These are phyloP conservation scores for Oryzias curvinotus DNA, from an alignment of 2,113 vertebrate genomes.

Conservation along the genomic window DNA sequence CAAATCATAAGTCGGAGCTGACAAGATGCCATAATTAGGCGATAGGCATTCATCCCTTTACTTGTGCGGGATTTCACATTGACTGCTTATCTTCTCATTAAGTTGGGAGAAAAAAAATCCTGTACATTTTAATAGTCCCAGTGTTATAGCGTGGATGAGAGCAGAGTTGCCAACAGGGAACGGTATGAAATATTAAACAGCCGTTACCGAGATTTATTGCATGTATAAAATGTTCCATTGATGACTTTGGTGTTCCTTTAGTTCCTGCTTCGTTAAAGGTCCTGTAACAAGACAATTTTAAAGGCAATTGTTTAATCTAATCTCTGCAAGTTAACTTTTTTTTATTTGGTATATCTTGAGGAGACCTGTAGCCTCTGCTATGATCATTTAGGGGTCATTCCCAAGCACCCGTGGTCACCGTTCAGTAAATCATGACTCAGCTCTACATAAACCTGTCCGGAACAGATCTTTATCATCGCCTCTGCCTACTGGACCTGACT, in stretches of 20 bases:
- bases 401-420: background rate
- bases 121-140: conserved; percentile 53
- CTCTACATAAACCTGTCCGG: conserved; percentile 21
- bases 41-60: conserved; percentile 50
- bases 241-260: conserved; percentile 19
- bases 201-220: conserved; percentile 52
- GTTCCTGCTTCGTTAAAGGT: background rate
- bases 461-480: conserved; percentile 7
- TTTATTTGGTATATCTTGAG: background rate
- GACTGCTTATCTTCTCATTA: conserved; percentile 70
- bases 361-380: background rate
- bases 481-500: conserved; percentile 29
- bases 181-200: conserved; percentile 56
- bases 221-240: conserved; percentile 40
- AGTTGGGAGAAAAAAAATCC: conserved; percentile 58
- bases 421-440: conserved; percentile 12
- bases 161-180: conserved; percentile 22
- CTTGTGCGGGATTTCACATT: conserved; percentile 48
- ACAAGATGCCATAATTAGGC: conserved; percentile 57
- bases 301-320: background rate
- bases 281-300: background rate
- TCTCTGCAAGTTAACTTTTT: background rate
- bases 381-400: background rate
- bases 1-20: conserved; percentile 21
- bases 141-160: conserved; percentile 44